Evolutionary conservation across 2,888 invertebrate species (phyloP).

Genomic region (Tineola bisselliella): DNA sequence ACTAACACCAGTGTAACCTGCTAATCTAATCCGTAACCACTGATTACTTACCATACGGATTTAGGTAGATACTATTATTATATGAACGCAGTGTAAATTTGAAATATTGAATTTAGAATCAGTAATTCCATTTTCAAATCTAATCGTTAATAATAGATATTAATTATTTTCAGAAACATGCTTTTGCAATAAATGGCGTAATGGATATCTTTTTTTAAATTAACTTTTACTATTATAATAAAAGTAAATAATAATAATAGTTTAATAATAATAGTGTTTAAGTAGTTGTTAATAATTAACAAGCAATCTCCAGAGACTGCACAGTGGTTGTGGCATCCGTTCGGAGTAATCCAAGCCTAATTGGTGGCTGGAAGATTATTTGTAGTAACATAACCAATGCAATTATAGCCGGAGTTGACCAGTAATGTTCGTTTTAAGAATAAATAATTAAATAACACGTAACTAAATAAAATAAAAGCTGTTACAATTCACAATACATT

Average conservation of each 20-base stretch:
- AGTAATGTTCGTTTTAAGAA: neutral
- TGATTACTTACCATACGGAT: neutral
- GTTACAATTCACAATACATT: neutral
- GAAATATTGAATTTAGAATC: no score
- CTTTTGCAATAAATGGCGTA: no score
- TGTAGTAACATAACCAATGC: slow-evolving; percentile 53
- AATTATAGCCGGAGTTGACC: slow-evolving; percentile 33
- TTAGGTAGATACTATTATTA: no score
- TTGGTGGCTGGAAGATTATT: slow-evolving; percentile 61
- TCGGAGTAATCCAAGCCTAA: slow-evolving; percentile 53
- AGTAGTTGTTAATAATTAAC: slow-evolving; percentile 31
- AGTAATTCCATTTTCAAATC: no score
- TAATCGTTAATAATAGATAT: no score
- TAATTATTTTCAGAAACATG: no score
- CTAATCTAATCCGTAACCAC: slow-evolving; percentile 11
- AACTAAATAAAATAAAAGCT: neutral
- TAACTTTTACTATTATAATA: no score
- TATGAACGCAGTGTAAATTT: no score
- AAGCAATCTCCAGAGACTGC: slow-evolving; percentile 36
- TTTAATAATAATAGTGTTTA: neutral
- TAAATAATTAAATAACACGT: neutral
- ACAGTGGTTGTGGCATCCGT: slow-evolving; percentile 2
- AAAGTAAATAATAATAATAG: no score
- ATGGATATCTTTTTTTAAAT: no score
- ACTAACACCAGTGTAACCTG: slow-evolving; percentile 16